Percentiles rank a stretch among this genome's conserved stretches.
phyloP scores from a whole-genome alignment of 2,888 invertebrate species.

The Junonia oenone region DNA sequence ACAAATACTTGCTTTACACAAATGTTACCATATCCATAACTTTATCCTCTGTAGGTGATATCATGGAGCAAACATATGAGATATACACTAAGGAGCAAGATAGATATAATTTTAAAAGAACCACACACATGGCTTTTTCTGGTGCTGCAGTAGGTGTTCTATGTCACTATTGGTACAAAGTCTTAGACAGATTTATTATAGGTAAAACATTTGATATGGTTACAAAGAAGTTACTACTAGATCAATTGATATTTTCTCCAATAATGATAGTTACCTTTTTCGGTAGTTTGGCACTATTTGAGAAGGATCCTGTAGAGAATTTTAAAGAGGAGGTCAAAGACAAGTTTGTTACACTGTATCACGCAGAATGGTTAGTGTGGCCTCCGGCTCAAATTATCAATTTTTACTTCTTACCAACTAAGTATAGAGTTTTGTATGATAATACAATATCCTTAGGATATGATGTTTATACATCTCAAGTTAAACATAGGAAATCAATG shows the following conservation, averaged over 20 bases:
- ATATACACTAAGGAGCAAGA: conserved; percentile 81
- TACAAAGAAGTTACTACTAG: conserved; percentile 88
- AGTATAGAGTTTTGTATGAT: conserved; percentile 93
- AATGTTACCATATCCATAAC: conserved; percentile 89
- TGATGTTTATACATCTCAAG: conserved; percentile 92
- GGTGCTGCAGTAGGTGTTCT: conserved; percentile 89
- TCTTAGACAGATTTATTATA: conserved; percentile 86
- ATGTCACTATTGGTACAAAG: conserved; percentile 93
- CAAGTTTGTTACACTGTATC: conserved; percentile 88
- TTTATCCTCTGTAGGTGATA: conserved; percentile 89
- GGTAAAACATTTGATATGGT: conserved; percentile 85
- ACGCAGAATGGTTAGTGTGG: conserved; percentile 96
- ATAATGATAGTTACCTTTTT: conserved; percentile 90
- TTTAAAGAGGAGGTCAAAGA: conserved; percentile 84
- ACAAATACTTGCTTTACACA: conserved; percentile 87
- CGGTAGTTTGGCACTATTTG: conserved; percentile 86
- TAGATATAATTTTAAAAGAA: conserved; percentile 82
- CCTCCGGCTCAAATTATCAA: conserved; percentile 96
- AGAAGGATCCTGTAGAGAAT: conserved; percentile 81
- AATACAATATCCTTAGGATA: conserved; percentile 92
- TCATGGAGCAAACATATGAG: conserved; percentile 91
- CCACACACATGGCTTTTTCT: conserved; percentile 88
- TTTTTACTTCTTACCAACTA: conserved; percentile 92
- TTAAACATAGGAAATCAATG: conserved; percentile 80
- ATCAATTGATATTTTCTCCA: conserved; percentile 93